Evolutionary conservation across 2,113 vertebrate genomes (phyloP), one percentile per base, ranked within the genome.

Genomic region (Megaptera novaeangliae): DNA sequence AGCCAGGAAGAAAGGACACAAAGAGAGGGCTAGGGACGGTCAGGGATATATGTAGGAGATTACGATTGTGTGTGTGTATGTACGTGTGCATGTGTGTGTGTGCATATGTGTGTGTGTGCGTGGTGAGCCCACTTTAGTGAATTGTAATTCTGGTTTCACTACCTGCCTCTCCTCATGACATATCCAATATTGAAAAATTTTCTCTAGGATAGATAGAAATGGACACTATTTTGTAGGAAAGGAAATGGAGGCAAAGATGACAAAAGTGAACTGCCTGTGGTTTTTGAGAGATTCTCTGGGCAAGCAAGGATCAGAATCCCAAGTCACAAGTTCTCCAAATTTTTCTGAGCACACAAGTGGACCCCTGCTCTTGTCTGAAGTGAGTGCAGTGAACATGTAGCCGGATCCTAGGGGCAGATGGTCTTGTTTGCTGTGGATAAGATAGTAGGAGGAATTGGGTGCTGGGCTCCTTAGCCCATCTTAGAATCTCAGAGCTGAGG

Each of bases 31-130:
- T 39, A 6, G 15, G n/a, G 5, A 52, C 5, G 29, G 41, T 64
- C 8, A 57, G 36, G 2, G 41, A 18, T 72, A 41, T 12, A 25
- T 77, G 34, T 77, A 72, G n/a, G 31, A 74, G 86, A 77, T 27
- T 18, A 21, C 41, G 63, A 74, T 1, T 59, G 2, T 13, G 17
- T 18, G 29, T 23, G 14, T 23, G 20, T 20, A 6, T 6, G 2
- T 18, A 27, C 7, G 25, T 14, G 4, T 25, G 14, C 2, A 1
- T 4, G 14, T 1, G 5, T 11, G n/a, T 4, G 2, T 20, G 41
- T 69, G n/a, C 21, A 12, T 21, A 2, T 27, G 7, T 3, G 29
- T 61, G 34, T 18, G 21, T 13, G 5, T 1, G 1, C 5, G 18
- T 6, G 34, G 21, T 20, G 9, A 17, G 20, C 23, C 66, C 46